A percentile compares a stretch with the other conserved stretches of the same genome.
phyloP scores from a whole-genome alignment of 2,113 vertebrate species.

The Microcebus griseorufus region DNA sequence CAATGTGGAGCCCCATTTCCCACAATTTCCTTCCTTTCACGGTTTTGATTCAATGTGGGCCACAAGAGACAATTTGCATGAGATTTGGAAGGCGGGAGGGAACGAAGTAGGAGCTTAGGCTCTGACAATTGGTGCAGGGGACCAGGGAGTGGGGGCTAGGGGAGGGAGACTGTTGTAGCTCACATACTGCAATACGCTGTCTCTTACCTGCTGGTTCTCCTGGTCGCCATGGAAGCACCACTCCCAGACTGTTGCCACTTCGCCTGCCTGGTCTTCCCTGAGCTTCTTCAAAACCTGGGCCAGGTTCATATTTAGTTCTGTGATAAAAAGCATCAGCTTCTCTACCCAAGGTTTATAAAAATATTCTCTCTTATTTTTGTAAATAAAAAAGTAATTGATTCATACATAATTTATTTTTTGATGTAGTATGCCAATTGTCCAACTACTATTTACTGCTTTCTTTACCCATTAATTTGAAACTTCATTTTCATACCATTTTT shows the following conservation, averaged over 20 bases:
- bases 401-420: not conserved
- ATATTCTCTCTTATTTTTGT: not conserved
- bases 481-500: not conserved
- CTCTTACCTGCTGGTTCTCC: not conserved
- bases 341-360: not conserved
- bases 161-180: not conserved
- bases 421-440: too few relatives aligned
- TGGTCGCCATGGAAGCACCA: rapidly evolving
- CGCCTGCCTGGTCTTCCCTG: not conserved
- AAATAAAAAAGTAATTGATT: not conserved
- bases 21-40: not conserved
- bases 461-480: not conserved
- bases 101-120: not conserved
- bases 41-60: not conserved
- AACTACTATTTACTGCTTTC: not conserved
- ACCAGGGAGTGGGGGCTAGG: too few relatives aligned
- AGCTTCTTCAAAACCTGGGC: not conserved
- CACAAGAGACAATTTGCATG: not conserved
- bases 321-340: not conserved
- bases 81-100: not conserved
- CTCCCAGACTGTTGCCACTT: too few relatives aligned
- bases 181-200: not conserved
- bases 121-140: not conserved
- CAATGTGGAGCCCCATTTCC: not conserved
- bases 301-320: not conserved